Conservation (phyloP, 2,113 vertebrate genomes). For the Benitochromis conjunctus region DNA sequence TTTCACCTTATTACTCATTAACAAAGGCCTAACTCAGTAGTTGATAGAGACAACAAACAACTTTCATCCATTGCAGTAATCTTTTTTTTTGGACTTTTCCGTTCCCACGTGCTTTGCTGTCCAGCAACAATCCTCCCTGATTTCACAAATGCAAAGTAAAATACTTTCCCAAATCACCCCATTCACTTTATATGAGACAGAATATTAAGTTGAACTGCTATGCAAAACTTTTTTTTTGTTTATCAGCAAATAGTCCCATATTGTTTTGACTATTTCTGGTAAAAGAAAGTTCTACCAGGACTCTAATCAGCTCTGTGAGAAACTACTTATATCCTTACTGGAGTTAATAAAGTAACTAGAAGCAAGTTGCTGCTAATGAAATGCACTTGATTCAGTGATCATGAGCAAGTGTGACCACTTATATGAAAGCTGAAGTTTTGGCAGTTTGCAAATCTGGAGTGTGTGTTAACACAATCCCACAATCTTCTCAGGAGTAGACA, state of each 20-base stretch:
- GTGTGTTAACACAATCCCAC: too few species aligned
- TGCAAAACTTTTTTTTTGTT: neutral
- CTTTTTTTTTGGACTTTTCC: constrained; percentile 20
- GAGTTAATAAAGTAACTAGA: neutral
- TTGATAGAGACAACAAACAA: constrained; percentile 61
- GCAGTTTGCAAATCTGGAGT: too few species aligned
- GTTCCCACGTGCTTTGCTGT: constrained; percentile 72
- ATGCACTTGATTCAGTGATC: neutral
- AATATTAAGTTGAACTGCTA: constrained; percentile 15
- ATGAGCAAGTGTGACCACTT: too few species aligned
- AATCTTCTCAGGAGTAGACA: too few species aligned
- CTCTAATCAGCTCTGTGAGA: neutral
- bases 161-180: constrained; percentile 5
- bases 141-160: constrained; percentile 45
- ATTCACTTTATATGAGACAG: neutral
- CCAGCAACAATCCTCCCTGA: constrained; percentile 83
- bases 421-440: too few species aligned
- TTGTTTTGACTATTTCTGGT: too few species aligned
- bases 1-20: constrained; percentile 10
- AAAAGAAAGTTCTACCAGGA: neutral
- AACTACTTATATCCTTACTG: neutral
- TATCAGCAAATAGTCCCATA: neutral
- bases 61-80: constrained; percentile 47
- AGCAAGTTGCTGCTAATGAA: neutral
- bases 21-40: constrained; percentile 69